Evolutionary conservation across 2,113 vertebrate species (phyloP).

Genomic region (Chauna torquata): DNA sequence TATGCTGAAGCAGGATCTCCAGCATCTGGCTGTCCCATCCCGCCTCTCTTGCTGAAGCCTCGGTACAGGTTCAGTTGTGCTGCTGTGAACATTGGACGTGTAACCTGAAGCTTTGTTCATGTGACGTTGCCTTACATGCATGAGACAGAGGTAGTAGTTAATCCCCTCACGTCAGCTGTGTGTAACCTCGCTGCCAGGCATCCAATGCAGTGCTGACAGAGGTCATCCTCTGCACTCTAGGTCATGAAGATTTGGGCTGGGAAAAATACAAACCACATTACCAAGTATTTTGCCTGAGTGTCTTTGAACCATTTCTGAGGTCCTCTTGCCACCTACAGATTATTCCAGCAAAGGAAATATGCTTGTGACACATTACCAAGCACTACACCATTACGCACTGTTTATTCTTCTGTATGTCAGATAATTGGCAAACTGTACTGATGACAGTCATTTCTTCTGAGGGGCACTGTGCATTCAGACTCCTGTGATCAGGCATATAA

Average conservation of each 20-base stretch:
- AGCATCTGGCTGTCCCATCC: not conserved
- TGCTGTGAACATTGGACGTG: not conserved
- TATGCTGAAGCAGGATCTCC: not conserved
- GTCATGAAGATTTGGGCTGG: not conserved
- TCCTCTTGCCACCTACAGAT: slow-evolving; percentile 51
- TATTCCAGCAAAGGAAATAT: not conserved
- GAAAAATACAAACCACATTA: not conserved
- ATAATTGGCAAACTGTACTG: not conserved
- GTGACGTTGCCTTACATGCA: not conserved
- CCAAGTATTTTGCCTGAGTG: not conserved
- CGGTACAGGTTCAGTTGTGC: not conserved
- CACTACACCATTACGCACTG: not conserved
- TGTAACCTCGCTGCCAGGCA: not conserved
- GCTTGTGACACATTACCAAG: not conserved
- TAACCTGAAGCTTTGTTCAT: not conserved
- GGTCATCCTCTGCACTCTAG: not conserved
- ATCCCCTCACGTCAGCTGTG: rapidly evolving
- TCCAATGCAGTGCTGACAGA: not conserved
- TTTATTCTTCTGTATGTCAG: not conserved
- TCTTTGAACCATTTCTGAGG: not conserved
- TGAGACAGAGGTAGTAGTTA: not conserved
- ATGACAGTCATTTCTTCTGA: not conserved
- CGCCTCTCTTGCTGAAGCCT: not conserved
- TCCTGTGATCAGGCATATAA: not conserved
- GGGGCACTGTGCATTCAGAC: not conserved